phyloP scores from a whole-genome alignment of 2,113 vertebrate species.

The Brienomyrus brachyistius region DNA sequence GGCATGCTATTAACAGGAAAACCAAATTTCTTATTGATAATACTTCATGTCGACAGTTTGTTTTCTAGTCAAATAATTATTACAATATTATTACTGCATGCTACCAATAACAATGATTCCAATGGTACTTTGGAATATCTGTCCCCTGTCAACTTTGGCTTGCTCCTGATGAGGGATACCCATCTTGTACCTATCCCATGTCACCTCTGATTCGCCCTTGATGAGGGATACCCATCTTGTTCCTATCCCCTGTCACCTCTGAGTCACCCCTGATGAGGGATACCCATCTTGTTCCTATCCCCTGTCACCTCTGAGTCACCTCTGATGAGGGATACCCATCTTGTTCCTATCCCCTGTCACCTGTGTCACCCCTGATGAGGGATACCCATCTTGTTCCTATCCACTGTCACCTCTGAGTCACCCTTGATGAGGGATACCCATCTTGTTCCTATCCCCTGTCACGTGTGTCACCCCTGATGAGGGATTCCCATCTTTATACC shows the following conservation, averaged over 20 bases:
- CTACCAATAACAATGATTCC: background rate
- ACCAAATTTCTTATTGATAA: background rate
- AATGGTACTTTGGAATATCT: background rate
- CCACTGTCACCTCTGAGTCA: background rate
- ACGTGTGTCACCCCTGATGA: background rate
- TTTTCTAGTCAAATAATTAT: background rate
- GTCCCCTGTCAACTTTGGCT: background rate
- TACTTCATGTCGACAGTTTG: background rate
- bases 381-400: background rate
- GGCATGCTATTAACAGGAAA: background rate
- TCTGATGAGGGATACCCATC: background rate
- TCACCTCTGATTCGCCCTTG: background rate
- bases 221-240: background rate
- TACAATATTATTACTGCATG: background rate
- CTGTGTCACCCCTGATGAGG: background rate
- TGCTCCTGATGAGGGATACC: too few species aligned
- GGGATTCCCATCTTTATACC: background rate
- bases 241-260: background rate
- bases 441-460: background rate
- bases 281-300: background rate
- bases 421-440: background rate
- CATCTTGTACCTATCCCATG: too few species aligned
- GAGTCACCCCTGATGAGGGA: background rate
- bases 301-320: background rate
- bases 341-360: background rate